Percentiles rank a stretch among this genome's conserved stretches.
Evolutionary conservation across 2,113 vertebrate species (phyloP).

Genomic region (Psittacula cyanocephala): DNA sequence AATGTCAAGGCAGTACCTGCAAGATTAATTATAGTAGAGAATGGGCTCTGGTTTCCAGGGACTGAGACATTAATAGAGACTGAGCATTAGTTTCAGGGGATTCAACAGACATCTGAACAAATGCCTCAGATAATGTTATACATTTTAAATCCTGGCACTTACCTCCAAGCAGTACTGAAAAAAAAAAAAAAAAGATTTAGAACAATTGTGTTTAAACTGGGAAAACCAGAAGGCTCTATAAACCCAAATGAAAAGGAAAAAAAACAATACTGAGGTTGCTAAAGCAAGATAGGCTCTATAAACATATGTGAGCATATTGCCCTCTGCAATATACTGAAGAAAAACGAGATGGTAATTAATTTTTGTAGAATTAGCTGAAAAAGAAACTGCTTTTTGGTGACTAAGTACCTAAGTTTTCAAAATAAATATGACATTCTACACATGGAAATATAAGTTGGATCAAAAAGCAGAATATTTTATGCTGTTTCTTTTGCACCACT

Average conservation of each 20-base stretch:
- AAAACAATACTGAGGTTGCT: not conserved
- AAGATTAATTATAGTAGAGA: constrained; percentile 85
- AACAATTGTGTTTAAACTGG: constrained; percentile 44
- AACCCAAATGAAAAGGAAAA: constrained; percentile 7
- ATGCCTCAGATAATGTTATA: constrained; percentile 71
- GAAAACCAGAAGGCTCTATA: not conserved
- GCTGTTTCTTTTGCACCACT: not conserved
- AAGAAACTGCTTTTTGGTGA: not conserved
- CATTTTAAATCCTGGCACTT: constrained; percentile 65
- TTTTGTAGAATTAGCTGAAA: not conserved
- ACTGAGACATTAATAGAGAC: constrained; percentile 81
- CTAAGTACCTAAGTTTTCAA: not conserved
- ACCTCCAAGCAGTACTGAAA: constrained; percentile 8
- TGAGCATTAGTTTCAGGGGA: constrained; percentile 79
- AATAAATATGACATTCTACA: not conserved
- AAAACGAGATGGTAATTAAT: not conserved
- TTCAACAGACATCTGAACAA: constrained; percentile 79
- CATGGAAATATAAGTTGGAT: not conserved
- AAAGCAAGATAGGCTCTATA: constrained; percentile 9
- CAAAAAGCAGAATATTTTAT: not conserved
- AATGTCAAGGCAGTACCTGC: constrained; percentile 83
- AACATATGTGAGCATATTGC: not conserved
- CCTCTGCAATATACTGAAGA: not conserved
- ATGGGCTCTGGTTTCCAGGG: constrained; percentile 75
- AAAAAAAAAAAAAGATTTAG: constrained; percentile 53